Percentiles rank a stretch among this genome's conserved stretches.
phyloP scores from a whole-genome alignment of 2,888 invertebrate genomes.

The Tanaodytes sp. region DNA sequence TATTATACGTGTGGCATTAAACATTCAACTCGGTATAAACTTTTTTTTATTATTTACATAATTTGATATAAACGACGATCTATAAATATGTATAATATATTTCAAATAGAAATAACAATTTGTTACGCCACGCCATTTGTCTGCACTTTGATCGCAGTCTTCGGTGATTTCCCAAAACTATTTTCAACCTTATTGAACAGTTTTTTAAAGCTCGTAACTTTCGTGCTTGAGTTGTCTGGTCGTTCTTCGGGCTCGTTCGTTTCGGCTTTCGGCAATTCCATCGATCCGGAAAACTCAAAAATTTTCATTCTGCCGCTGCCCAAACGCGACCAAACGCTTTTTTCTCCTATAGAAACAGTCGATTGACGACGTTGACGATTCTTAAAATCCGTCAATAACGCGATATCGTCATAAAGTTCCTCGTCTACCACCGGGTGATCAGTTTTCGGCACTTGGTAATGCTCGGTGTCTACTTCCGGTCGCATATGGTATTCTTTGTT shows the following conservation, averaged over 20 bases:
- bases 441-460: constrained; percentile 64
- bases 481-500: background rate
- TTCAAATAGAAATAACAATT: too few relatives aligned
- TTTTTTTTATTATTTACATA: too few relatives aligned
- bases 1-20: too few relatives aligned
- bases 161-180: constrained; percentile 58
- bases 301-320: constrained; percentile 53
- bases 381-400: constrained; percentile 62
- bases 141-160: background rate
- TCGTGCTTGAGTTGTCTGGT: constrained; percentile 15
- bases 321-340: constrained; percentile 43
- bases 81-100: too few relatives aligned
- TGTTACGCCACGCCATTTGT: too few relatives aligned
- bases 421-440: constrained; percentile 53
- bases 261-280: constrained; percentile 9
- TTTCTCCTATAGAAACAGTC: background rate
- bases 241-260: constrained; percentile 26
- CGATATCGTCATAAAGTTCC: constrained; percentile 67
- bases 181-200: constrained; percentile 66
- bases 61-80: too few relatives aligned
- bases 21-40: too few relatives aligned
- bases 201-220: constrained; percentile 65
- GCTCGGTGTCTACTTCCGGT: constrained; percentile 51
- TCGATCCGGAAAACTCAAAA: constrained; percentile 2
- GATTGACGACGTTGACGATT: constrained; percentile 55